Conservation (phyloP, 1,140 invertebrate genomes). For the Sycophila sp. region DNA sequence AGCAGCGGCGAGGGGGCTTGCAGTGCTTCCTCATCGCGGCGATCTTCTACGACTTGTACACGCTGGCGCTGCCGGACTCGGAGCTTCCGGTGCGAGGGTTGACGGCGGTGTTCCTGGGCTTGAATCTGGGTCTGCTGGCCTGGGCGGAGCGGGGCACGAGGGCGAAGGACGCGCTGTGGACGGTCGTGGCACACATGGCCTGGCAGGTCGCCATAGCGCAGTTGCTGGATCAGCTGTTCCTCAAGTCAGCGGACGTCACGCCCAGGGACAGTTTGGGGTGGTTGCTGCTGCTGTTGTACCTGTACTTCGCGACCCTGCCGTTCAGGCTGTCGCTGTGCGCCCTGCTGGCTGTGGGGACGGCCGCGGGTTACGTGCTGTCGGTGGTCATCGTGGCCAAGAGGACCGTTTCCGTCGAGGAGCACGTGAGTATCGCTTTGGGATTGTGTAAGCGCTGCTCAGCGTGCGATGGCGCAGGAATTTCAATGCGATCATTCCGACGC, state of each 20-base stretch:
- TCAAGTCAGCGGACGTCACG: constrained; percentile 67
- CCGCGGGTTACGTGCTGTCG: constrained; percentile 69
- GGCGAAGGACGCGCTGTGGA: constrained; percentile 64
- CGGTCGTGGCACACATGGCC: constrained; percentile 70
- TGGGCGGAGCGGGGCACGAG: constrained; percentile 63
- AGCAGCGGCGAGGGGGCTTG: constrained; percentile 81
- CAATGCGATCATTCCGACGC: too few species aligned
- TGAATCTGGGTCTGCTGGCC: constrained; percentile 67
- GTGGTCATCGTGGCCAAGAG: constrained; percentile 66
- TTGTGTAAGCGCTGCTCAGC: not conserved
- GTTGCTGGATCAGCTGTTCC: constrained; percentile 69
- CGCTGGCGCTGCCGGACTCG: constrained; percentile 60
- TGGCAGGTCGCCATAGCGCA: constrained; percentile 73
- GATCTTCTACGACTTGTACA: constrained; percentile 75
- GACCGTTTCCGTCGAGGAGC: constrained; percentile 60
- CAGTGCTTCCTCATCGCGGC: constrained; percentile 78
- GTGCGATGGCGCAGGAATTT: too few species aligned
- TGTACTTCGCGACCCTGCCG: constrained; percentile 86
- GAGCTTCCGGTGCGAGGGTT: constrained; percentile 69
- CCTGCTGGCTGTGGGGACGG: constrained; percentile 70
- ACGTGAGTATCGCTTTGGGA: constrained; percentile 64
- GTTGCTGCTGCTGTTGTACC: constrained; percentile 83
- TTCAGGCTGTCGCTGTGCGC: constrained; percentile 75
- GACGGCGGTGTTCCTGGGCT: constrained; percentile 66
- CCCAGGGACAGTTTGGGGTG: constrained; percentile 76